These are phyloP conservation scores for Hecatera dysodea DNA, from an alignment of 2,888 invertebrate species.

Conservation along the genomic window DNA sequence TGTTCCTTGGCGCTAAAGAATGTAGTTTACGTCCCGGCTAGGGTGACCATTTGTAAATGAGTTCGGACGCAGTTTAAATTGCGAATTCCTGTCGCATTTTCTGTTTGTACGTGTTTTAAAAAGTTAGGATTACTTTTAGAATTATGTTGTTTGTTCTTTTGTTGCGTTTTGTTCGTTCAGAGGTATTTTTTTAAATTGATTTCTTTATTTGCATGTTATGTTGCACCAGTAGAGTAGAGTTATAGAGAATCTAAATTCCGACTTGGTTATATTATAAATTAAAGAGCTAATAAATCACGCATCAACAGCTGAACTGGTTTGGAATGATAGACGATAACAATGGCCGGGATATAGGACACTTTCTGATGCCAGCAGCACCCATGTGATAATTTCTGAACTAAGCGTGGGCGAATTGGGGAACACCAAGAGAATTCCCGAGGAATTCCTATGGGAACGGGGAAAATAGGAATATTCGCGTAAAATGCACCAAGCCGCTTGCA, in stretches of 20 bases:
- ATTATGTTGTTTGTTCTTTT: slow-evolving; percentile 34
- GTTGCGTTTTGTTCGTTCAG: neutral
- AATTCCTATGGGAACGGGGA: too few relatives aligned
- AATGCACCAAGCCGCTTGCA: too few relatives aligned
- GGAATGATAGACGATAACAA: too few relatives aligned
- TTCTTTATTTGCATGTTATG: neutral
- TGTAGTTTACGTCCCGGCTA: slow-evolving; percentile 58
- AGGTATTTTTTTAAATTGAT: slow-evolving; percentile 2
- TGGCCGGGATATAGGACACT: too few relatives aligned
- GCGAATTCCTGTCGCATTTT: slow-evolving; percentile 58
- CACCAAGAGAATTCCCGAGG: too few relatives aligned
- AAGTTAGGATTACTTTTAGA: slow-evolving; percentile 47
- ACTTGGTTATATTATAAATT: neutral
- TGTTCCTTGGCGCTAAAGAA: slow-evolving; percentile 58
- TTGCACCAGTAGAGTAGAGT: neutral
- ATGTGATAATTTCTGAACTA: too few relatives aligned
- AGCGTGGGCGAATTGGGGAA: too few relatives aligned
- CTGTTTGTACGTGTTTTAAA: slow-evolving; percentile 53
- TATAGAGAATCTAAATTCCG: neutral
- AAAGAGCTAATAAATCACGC: too few relatives aligned
- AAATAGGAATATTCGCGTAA: too few relatives aligned
- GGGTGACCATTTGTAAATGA: slow-evolving; percentile 63
- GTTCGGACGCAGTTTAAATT: slow-evolving; percentile 60
- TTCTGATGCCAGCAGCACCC: too few relatives aligned
- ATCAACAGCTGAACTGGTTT: too few relatives aligned